These are phyloP conservation scores for Tachina grossa DNA, from an alignment of 2,888 invertebrate species.

Conservation along the genomic window DNA sequence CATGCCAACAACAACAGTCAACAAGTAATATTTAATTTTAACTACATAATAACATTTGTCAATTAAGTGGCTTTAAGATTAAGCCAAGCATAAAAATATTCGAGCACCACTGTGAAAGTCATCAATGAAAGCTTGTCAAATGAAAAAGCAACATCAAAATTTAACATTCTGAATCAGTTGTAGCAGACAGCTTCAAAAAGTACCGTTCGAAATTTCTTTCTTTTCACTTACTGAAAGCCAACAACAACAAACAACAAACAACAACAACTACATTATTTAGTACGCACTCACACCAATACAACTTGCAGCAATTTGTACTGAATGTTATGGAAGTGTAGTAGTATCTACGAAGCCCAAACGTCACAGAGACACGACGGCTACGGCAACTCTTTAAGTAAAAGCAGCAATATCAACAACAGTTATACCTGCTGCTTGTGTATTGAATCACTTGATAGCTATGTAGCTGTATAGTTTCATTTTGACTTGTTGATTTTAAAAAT, in stretches of 20 bases:
- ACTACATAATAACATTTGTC: no score
- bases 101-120: constrained; percentile 7
- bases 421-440: constrained; percentile 40
- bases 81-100: background rate
- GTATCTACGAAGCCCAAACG: constrained; percentile 37
- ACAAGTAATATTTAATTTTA: no score
- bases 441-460: constrained; percentile 52
- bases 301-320: constrained; percentile 4
- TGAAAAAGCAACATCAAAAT: background rate
- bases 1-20: no score
- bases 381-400: constrained; percentile 33
- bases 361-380: constrained; percentile 47
- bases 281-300: constrained; percentile 9
- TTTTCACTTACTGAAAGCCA: constrained; percentile 71
- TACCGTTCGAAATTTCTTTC: constrained; percentile 82
- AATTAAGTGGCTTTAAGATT: no score
- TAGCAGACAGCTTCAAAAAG: constrained; percentile 53
- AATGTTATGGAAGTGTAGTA: background rate
- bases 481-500: constrained; percentile 76
- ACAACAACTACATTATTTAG: background rate
- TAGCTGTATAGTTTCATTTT: constrained; percentile 69
- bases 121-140: background rate
- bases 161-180: constrained; percentile 57
- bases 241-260: constrained; percentile 44
- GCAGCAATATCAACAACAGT: constrained; percentile 51